Evolutionary conservation across 2,888 invertebrate genomes (phyloP).

Genomic region (Lepidocyrtinus sp.): DNA sequence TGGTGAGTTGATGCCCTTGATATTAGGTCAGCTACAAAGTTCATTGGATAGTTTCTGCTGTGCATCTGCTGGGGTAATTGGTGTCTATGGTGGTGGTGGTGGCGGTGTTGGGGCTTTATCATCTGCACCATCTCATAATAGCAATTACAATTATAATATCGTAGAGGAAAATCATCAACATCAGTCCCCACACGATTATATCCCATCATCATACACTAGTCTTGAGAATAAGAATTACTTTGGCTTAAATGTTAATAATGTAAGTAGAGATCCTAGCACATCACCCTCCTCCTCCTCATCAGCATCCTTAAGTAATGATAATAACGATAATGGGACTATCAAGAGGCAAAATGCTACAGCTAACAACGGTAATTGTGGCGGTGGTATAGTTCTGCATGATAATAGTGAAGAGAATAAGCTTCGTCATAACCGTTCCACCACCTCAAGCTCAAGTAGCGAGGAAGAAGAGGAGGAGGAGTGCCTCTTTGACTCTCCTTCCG

Average conservation of each 20-base stretch:
- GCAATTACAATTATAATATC: conserved; percentile 17
- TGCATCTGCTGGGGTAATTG: conserved; percentile 30
- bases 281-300: neutral
- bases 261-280: conserved; percentile 20
- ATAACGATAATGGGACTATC: conserved; percentile 1
- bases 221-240: conserved; percentile 30
- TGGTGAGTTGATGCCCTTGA: conserved; percentile 70
- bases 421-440: neutral
- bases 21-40: conserved; percentile 70
- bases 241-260: conserved; percentile 30
- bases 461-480: no score
- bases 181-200: no score
- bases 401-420: neutral
- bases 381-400: neutral
- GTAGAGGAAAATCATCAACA: conserved; percentile 33
- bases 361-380: neutral
- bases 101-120: conserved; percentile 44
- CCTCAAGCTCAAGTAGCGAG: conserved; percentile 41
- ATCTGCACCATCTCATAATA: conserved; percentile 48
- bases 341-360: neutral
- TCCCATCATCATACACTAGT: conserved; percentile 22
- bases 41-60: conserved; percentile 63
- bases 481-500: conserved; percentile 79
- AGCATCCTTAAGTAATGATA: neutral
- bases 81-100: conserved; percentile 49